Base-by-base conservation (phyloP, 1,140 invertebrate species). In the Tetramorium simillimum region DNA sequence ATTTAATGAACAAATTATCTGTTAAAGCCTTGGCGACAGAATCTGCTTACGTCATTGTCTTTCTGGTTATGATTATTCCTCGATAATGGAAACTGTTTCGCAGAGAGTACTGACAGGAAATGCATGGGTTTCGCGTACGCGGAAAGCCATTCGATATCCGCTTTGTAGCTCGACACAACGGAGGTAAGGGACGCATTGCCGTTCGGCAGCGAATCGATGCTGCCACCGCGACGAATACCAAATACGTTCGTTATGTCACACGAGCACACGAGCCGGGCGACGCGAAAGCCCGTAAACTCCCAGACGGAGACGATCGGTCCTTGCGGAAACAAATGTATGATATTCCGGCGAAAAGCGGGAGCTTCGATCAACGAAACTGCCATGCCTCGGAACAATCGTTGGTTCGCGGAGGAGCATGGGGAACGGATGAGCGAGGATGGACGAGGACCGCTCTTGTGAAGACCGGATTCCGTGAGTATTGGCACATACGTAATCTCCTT, bases 251-350 rank as follows among this genome's bases (percentile, higher is more conserved):
- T 92, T 92, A 93, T 89, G 82, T 80, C 65, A 49, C 84, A 87
- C 73, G 80, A 77, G 40, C 49, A 65, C 28, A 10, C 69, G 46
- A 43, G 24, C 4, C n/a, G 51, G 12, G 58, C 24, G 46, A 40
- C 6, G 28, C 43, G 33, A 33, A 33, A 33, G 58, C 60, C 65
- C 70, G 85, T 70, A 70, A 69, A 85, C 33, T 76, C 9, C 37
- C 58, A 58, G 70, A 33, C 10, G 14, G n/a, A 58, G 87, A 82
- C 87, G 87, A 89, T 92, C 86, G 85, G 69, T 46, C 33, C 18
- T 67, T 63, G 78, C 73, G 85, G 89, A 93, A 93, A 93, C 91
- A 91, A 93, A 93, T 92, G 90, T 78, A 70, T 85, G 84, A 87
- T 89, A 91, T 93, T 65, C 43, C 78, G 77, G 86, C 58, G 87